Base-by-base conservation (phyloP, 2,888 invertebrate genomes). In the Cactoblastis cactorum region DNA sequence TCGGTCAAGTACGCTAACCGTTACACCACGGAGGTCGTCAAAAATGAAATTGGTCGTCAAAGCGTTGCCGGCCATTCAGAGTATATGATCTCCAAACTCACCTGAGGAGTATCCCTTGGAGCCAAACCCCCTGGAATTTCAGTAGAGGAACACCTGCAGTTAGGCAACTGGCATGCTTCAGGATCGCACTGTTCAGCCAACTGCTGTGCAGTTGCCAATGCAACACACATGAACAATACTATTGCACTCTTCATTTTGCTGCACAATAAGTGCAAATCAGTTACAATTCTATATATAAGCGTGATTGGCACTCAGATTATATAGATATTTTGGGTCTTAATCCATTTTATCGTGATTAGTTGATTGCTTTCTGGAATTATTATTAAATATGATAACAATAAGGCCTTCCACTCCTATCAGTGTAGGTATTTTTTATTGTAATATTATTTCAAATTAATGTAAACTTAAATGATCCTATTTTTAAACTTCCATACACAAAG, bases 101-200 rank as follows among this genome's bases (percentile, higher is more conserved):
- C 91, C 80, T 92, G 92, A 9, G 92, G 92, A 15, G 82, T 85
- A 52, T 91, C 71, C 14, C 75, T 67, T 0, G 79, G 53, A 1
- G 52, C 49, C 37, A 92, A 65, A 17, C 75, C 80, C 48, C 84
- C 90, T 24, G 92, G 92, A 53, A 90, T 86, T 0, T 71, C 60
- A 0, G 80, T 76, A 0, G 75, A 67, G 0, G 90, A 82, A 61
- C 92, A 92, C 52, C 86, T 80, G 67, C 92, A 93, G 38, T 81
- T 61, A 0, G 92, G 92, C 0, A 90, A 69, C 35, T 71, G 63
- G 59, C 92, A 92, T 8, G 63, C 58, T 12, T 68, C 68, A 2
- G 55, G 51, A 55, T 78, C 61, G 62, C 90, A 90, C 1, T 54
- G 15, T 12, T 68, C 63, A 1, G 82, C 85, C 19, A 74, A 51